Evolutionary conservation across 2,888 invertebrate species (phyloP).

Genomic region (Nomada lathburiana): DNA sequence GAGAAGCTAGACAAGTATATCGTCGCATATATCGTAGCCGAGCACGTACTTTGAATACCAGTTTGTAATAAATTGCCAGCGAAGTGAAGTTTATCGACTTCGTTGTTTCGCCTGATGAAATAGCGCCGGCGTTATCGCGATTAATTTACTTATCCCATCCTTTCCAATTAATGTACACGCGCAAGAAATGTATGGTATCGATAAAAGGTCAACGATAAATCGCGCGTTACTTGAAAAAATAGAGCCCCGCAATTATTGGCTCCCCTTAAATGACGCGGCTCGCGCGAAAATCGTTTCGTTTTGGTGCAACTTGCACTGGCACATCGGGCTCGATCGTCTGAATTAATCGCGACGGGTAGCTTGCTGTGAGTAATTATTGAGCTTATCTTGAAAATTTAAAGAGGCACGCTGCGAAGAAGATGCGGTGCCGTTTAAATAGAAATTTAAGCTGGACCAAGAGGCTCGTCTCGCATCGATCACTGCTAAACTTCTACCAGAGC

Average conservation of each 20-base stretch:
- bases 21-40: background rate
- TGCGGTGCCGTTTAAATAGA: conserved; percentile 7
- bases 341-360: conserved; percentile 46
- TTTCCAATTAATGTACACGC: no score
- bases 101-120: conserved; percentile 1
- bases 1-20: conserved; percentile 12
- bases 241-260: conserved; percentile 33
- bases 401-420: background rate
- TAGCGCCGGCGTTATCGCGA: background rate
- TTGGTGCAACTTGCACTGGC: conserved; percentile 33
- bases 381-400: conserved; percentile 44
- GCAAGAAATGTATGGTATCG: background rate
- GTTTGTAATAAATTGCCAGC: conserved; percentile 11
- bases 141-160: no score
- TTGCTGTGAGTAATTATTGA: conserved; percentile 49
- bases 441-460: conserved; percentile 18
- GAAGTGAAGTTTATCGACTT: background rate
- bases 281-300: conserved; percentile 53
- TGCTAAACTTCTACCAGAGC: background rate
- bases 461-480: background rate
- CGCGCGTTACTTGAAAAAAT: background rate
- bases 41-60: background rate
- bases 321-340: conserved; percentile 36
- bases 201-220: background rate
- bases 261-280: conserved; percentile 25